phyloP scores from a whole-genome alignment of 2,888 invertebrate species.

The Esperia sulphurella region DNA sequence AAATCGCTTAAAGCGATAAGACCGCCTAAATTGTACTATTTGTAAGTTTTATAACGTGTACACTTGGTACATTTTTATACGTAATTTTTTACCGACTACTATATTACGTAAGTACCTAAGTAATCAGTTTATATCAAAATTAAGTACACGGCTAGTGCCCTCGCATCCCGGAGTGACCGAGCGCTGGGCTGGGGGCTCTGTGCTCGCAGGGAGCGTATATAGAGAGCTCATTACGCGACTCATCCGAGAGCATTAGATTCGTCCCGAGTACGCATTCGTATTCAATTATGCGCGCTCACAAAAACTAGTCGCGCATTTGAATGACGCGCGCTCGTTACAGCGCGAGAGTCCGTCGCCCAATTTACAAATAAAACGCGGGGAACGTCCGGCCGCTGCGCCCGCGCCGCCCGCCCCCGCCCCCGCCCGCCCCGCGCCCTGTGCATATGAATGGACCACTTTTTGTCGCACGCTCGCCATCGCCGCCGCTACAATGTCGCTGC shows the following conservation, averaged over 20 bases:
- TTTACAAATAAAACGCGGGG: slow-evolving; percentile 75
- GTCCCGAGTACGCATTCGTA: slow-evolving; percentile 63
- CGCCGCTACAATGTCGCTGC: slow-evolving; percentile 1
- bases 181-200: neutral
- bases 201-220: slow-evolving; percentile 21
- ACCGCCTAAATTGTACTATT: no score
- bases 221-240: slow-evolving; percentile 46
- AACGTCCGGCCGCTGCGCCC: slow-evolving; percentile 41
- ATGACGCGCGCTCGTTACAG: slow-evolving; percentile 40
- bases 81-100: no score
- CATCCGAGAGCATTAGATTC: slow-evolving; percentile 53
- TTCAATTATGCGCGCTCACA: slow-evolving; percentile 65
- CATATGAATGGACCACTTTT: slow-evolving; percentile 74
- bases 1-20: no score
- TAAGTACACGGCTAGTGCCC: no score
- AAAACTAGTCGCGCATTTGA: slow-evolving; percentile 75
- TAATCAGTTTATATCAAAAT: no score
- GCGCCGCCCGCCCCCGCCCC: slow-evolving; percentile 9
- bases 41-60: no score
- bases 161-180: no score
- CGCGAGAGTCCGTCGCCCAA: slow-evolving; percentile 41
- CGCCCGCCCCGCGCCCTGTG: slow-evolving; percentile 44
- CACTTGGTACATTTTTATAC: no score
- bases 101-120: no score
- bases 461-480: slow-evolving; percentile 22